phyloP scores from a whole-genome alignment of 1,140 invertebrate species.

The Drosophila micromelanica region DNA sequence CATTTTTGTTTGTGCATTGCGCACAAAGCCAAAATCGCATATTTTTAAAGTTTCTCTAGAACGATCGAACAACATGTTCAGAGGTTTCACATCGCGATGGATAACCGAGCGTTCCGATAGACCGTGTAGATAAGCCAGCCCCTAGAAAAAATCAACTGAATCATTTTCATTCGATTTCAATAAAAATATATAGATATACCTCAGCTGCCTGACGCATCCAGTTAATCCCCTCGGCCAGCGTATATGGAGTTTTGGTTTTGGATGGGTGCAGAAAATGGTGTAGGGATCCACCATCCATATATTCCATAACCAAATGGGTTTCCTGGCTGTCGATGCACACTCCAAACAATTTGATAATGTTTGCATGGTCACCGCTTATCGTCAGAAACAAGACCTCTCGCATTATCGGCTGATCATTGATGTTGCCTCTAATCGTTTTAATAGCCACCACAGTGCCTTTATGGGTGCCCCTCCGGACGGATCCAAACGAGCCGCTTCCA shows the following conservation, averaged over 20 bases:
- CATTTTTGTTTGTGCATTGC: not conserved
- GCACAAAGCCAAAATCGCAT: constrained; percentile 9
- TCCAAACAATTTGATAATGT: not conserved
- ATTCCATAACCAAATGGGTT: constrained; percentile 13
- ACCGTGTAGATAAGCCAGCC: not conserved
- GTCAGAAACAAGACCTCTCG: not conserved
- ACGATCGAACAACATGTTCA: not conserved
- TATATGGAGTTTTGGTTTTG: not conserved
- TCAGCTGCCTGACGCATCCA: not conserved
- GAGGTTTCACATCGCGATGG: not conserved
- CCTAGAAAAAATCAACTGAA: not conserved
- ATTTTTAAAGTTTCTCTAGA: not conserved
- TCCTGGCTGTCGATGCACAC: not conserved
- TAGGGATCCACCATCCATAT: not conserved
- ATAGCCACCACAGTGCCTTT: not conserved
- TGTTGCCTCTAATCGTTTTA: not conserved
- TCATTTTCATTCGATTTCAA: not conserved
- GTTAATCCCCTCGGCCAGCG: not conserved
- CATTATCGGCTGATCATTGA: not conserved
- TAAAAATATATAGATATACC: not conserved
- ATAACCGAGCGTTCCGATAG: not conserved
- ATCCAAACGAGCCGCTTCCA: not conserved
- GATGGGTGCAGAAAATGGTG: not conserved
- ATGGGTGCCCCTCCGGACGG: not conserved
- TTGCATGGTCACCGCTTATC: not conserved